Percentiles rank a stretch among this genome's conserved stretches.
Conservation (phyloP, 2,113 vertebrate genomes). For the Triplophysa siluroides region DNA sequence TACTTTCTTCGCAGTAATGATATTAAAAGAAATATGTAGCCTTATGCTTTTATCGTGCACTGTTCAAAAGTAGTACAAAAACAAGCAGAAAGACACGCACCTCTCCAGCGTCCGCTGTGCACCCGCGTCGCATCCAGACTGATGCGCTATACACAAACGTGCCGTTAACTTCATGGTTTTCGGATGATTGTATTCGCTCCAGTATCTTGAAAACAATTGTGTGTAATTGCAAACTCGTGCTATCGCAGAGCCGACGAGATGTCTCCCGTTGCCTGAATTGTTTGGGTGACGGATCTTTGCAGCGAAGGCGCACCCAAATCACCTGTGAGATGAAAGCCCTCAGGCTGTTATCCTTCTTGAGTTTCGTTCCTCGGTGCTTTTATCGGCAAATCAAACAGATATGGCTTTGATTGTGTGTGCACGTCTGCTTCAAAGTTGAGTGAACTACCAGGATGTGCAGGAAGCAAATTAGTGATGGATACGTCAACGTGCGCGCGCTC, state of each 20-base stretch:
- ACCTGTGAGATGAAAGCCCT: background rate
- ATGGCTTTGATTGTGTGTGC: conserved; percentile 14
- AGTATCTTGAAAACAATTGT: background rate
- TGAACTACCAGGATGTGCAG: background rate
- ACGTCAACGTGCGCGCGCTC: background rate
- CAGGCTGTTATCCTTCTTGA: conserved; percentile 4
- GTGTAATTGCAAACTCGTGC: background rate
- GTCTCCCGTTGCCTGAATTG: background rate
- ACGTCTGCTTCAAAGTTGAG: background rate
- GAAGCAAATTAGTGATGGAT: background rate
- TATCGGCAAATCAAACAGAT: conserved; percentile 13
- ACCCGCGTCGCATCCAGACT: conserved; percentile 9
- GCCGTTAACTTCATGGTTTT: background rate
- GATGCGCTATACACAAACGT: background rate
- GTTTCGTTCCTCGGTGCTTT: background rate
- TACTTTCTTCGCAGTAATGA: background rate
- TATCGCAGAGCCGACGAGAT: background rate
- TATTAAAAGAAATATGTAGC: background rate
- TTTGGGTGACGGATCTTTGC: background rate
- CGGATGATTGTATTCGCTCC: background rate
- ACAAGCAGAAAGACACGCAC: conserved; percentile 13
- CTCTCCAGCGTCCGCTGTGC: background rate
- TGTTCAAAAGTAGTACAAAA: background rate
- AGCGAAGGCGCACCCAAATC: background rate
- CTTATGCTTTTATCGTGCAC: background rate